A percentile compares a stretch with the other conserved stretches of the same genome.
phyloP scores from a whole-genome alignment of 2,888 invertebrate species.

The Idaea aversata region DNA sequence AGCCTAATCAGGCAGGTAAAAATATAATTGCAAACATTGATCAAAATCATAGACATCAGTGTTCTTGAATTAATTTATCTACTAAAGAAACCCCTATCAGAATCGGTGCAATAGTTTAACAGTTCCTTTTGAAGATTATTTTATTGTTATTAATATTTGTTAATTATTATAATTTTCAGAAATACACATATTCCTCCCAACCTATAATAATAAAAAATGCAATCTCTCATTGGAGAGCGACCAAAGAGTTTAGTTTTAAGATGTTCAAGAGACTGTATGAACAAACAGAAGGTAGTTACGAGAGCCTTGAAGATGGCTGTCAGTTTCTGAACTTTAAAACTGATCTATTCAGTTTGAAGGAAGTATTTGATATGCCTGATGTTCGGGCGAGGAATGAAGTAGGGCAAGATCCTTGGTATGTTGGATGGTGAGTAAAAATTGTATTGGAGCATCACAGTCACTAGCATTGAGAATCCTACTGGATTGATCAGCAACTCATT shows the following conservation, averaged over 20 bases:
- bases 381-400: slow-evolving; percentile 82
- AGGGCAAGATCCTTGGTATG: slow-evolving; percentile 89
- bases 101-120: no score
- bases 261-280: slow-evolving; percentile 86
- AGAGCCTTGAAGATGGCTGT: slow-evolving; percentile 88
- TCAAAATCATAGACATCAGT: no score
- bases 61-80: no score
- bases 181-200: slow-evolving; percentile 87
- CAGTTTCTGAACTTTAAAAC: slow-evolving; percentile 94
- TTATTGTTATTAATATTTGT: no score
- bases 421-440: slow-evolving; percentile 87
- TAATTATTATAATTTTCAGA: no score
- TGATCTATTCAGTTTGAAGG: slow-evolving; percentile 86
- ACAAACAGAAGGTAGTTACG: slow-evolving; percentile 84
- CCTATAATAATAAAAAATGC: slow-evolving; percentile 91
- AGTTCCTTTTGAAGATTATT: no score
- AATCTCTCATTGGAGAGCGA: slow-evolving; percentile 88
- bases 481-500: no score
- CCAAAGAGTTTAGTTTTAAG: slow-evolving; percentile 82
- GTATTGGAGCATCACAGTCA: not conserved
- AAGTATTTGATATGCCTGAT: slow-evolving; percentile 88
- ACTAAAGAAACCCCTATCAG: no score
- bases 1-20: no score
- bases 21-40: no score
- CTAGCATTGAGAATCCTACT: no score